phyloP scores from a whole-genome alignment of 2,888 invertebrate species.

The Vannuccia rotundouncinata region DNA sequence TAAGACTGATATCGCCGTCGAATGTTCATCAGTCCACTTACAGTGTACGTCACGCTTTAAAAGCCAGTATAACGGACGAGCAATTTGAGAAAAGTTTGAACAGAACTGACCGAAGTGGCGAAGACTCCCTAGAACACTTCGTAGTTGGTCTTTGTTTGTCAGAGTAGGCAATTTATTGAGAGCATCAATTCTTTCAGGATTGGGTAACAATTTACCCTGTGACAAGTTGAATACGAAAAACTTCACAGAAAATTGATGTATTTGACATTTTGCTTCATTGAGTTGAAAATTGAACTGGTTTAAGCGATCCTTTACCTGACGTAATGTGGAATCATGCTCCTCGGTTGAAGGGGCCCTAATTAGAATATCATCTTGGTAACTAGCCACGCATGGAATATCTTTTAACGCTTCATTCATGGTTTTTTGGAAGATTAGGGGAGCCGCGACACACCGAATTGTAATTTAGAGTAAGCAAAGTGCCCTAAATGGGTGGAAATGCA shows the following conservation, averaged over 20 bases:
- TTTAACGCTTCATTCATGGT: slow-evolving; percentile 14
- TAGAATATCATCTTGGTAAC: slow-evolving; percentile 28
- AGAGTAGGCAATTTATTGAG: not conserved
- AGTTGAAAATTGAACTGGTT: slow-evolving; percentile 28
- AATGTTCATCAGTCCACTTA: slow-evolving; percentile 10
- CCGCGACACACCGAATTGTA: slow-evolving; percentile 24
- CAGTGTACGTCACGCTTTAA: slow-evolving; percentile 12
- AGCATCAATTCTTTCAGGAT: slow-evolving; percentile 27
- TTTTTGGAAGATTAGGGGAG: slow-evolving; percentile 27
- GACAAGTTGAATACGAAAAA: slow-evolving; percentile 19
- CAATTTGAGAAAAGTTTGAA: not conserved
- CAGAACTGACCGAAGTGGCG: slow-evolving; percentile 42
- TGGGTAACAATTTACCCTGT: slow-evolving; percentile 30
- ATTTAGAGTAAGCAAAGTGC: slow-evolving; percentile 6
- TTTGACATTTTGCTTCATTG: slow-evolving; percentile 32
- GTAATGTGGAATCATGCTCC: slow-evolving; percentile 11
- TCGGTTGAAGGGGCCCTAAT: not conserved
- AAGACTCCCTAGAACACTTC: slow-evolving; percentile 40
- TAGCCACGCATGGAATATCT: not conserved
- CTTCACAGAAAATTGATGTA: slow-evolving; percentile 17
- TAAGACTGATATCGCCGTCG: not conserved
- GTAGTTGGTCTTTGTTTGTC: slow-evolving; percentile 28
- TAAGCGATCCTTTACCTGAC: slow-evolving; percentile 12
- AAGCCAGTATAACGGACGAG: not conserved
- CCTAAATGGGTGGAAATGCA: slow-evolving; percentile 27